Evolutionary conservation across 1,140 invertebrate genomes (phyloP), one percentile per base, ranked within the genome.

Genomic region (Homarus americanus): DNA sequence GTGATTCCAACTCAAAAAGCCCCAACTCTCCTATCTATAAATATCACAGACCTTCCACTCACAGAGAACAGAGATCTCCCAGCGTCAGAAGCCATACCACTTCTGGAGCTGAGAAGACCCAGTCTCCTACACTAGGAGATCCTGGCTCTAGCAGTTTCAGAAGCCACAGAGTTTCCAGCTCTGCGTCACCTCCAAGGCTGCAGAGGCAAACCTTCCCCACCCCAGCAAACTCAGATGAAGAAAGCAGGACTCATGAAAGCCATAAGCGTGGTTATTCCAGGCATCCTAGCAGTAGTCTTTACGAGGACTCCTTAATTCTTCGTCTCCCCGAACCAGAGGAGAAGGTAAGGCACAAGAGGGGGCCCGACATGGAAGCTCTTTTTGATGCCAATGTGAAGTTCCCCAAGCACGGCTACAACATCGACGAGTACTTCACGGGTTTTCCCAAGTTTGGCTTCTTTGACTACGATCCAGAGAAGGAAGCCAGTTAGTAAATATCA

Each of bases 401-500:
- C 41, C 87, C 87, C 3, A 89, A 49, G 44, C 75, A 34, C n/a
- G 87, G 87, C 15, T 89, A 82, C 36, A 58, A 89, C 87, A 89
- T 89, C 24, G 87, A 89, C 53, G 58, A 40, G 20, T 89, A 82
- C 32, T 89, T 89, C 66, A 12, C 28, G 9, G 58, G 66, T 40
- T 89, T 89, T 20, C 87, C 87, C 2, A 28, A 24, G 0, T 89
- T 89, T 53, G 87, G 87, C 2, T 89, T 82, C 41, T 89, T 89
- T 82, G 79, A 89, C 15, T 53, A 49, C 58, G 58, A 72, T 20
- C 75, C 83, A 5, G 7, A 32, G 41, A 79, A 69, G 36, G 38
- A 66, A 1, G n/a, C n/a, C n/a, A n/a, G n/a, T n/a, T n/a, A n/a
- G n/a, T n/a, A n/a, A n/a, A n/a, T n/a, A n/a, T n/a, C n/a, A n/a